Evolutionary conservation across 2,888 invertebrate species (phyloP), one percentile per base, ranked within the genome.

Genomic region (Carpatolechia fugitivella): DNA sequence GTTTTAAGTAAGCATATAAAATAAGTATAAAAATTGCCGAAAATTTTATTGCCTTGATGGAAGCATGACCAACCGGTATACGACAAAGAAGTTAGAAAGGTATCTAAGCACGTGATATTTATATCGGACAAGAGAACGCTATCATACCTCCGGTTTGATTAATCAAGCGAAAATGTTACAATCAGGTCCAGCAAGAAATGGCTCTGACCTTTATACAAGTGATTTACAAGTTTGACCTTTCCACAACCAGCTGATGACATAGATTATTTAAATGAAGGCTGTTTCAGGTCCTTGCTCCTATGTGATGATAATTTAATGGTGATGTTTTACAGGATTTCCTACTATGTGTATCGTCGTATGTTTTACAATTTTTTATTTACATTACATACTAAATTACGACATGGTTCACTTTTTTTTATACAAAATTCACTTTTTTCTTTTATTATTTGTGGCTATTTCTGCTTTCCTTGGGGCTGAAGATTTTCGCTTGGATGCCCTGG

Each of bases 211-310:
- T 50, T 50, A 38, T 38, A 29, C 16, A 29, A 33, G 31, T 41
- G 52, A 52, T 52, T 52, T 41, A 41, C n/a, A 41, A 33, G 40
- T 52, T 40, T 52, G 31, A 54, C 46, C 53, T 47, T 54, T 54
- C 35, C 16, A 16, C 20, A 1, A 54, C 53, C 35, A 54, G 24
- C 46, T 47, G 38, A 40, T 54, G 29, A 24, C n/a, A 44, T 44
- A 29, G 13, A 44, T 49, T 35, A 47, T 35, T 46, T 24, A 47
- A n/a, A 54, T 51, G 48, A 36, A 16, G 16, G 7, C 6, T 40
- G 11, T 20, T 29, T 24, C 29, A 31, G 49, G 49, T 38, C 38
- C 14, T 50, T 50, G 50, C 49, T 24, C 50, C 24, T 35, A 16
- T 35, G 18, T 41, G 18, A 41, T 41, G 8, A 41, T 20, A 41